phyloP scores from a whole-genome alignment of 2,888 invertebrate species.

The Orthosia gothica region DNA sequence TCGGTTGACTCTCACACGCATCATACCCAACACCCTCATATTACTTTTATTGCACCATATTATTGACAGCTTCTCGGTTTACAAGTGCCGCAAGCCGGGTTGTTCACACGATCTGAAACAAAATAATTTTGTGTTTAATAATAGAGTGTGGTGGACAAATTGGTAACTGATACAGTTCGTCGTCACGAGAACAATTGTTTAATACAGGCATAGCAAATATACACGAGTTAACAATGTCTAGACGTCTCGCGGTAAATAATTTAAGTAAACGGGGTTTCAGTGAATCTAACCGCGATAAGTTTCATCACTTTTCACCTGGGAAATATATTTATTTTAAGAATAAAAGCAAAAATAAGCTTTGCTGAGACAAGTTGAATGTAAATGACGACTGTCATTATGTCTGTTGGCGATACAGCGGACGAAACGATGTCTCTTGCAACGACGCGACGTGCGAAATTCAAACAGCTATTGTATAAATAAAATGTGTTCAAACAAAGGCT shows the following conservation, averaged over 20 bases:
- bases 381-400: conserved; percentile 33
- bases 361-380: conserved; percentile 13
- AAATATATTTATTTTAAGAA: conserved; percentile 21
- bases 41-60: conserved; percentile 70
- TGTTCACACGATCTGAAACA: conserved; percentile 86
- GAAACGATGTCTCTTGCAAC: conserved; percentile 27
- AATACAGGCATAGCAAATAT: conserved; percentile 53
- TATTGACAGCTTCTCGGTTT: conserved; percentile 62
- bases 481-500: conserved; percentile 33
- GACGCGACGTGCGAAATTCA: conserved; percentile 46
- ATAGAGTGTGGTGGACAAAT: conserved; percentile 75
- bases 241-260: conserved; percentile 38
- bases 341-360: conserved; percentile 4
- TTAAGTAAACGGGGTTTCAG: conserved; percentile 3
- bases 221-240: conserved; percentile 55
- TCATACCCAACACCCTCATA: conserved; percentile 67
- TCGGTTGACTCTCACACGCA: conserved; percentile 63
- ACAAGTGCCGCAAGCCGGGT: conserved; percentile 79
- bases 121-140: conserved; percentile 82
- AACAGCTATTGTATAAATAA: conserved; percentile 41
- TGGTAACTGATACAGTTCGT: conserved; percentile 69
- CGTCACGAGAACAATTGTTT: conserved; percentile 59
- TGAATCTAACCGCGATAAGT: neutral
- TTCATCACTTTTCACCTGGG: conserved; percentile 12
- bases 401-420: conserved; percentile 17